These are phyloP conservation scores for Hemithea aestivaria DNA, from an alignment of 2,888 invertebrate genomes.

Conservation along the genomic window DNA sequence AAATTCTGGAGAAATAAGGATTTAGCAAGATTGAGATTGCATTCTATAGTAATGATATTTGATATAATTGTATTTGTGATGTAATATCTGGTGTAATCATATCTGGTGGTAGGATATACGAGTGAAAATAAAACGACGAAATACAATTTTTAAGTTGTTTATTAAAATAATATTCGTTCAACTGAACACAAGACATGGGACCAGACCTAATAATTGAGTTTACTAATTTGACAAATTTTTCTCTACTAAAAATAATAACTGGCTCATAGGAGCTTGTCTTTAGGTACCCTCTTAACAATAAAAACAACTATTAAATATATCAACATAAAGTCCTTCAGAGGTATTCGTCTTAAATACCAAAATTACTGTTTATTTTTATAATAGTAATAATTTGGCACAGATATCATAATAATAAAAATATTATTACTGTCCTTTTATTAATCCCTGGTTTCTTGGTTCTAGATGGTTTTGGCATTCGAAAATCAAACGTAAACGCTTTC, in stretches of 20 bases:
- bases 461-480: conserved; percentile 65
- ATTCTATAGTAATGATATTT: too few species aligned
- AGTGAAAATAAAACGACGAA: conserved; percentile 47
- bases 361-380: conserved; percentile 29
- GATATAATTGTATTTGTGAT: too few species aligned
- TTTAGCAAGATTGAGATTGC: too few species aligned
- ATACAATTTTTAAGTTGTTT: conserved; percentile 73
- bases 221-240: conserved; percentile 69
- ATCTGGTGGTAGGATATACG: too few species aligned
- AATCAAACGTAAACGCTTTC: conserved; percentile 29
- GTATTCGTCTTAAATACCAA: conserved; percentile 38
- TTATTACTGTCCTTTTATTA: conserved; percentile 15
- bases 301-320: conserved; percentile 78
- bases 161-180: conserved; percentile 79
- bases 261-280: conserved; percentile 56
- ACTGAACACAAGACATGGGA: conserved; percentile 76
- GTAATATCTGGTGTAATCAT: too few species aligned
- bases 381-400: conserved; percentile 69
- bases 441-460: conserved; percentile 47
- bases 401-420: conserved; percentile 38
- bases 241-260: conserved; percentile 58
- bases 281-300: conserved; percentile 71
- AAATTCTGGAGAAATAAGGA: too few species aligned
- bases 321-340: conserved; percentile 68
- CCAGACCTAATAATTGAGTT: conserved; percentile 75